These are phyloP conservation scores for Bombus soroeensis DNA, from an alignment of 1,140 invertebrate genomes.

Conservation along the genomic window DNA sequence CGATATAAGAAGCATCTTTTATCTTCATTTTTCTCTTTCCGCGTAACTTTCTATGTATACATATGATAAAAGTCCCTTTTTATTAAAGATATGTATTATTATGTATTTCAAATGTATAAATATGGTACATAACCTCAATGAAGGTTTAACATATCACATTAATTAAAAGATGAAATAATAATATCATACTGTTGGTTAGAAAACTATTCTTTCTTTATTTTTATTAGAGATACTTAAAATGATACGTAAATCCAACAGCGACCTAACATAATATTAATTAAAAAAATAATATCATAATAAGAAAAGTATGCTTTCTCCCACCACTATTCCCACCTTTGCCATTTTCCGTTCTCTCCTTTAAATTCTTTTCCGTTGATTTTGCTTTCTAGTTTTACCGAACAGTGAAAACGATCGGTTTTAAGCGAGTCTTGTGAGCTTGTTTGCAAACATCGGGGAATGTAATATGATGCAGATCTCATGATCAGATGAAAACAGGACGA, in stretches of 20 bases:
- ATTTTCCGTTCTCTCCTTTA: neutral
- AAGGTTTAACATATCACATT: neutral
- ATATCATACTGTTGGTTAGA: neutral
- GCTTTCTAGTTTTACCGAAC: neutral
- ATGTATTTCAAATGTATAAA: no score
- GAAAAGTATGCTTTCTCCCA: neutral
- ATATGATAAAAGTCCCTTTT: neutral
- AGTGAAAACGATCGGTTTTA: neutral
- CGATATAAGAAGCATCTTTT: neutral
- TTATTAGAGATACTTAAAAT: neutral
- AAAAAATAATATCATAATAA: neutral
- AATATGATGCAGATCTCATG: neutral
- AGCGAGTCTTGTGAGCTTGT: neutral
- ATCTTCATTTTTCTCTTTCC: neutral
- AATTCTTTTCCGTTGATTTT: neutral
- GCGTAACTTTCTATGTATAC: neutral
- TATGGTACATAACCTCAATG: no score
- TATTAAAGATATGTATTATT: neutral
- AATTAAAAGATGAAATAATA: neutral
- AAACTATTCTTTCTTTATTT: neutral
- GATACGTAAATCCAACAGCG: neutral
- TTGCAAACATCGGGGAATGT: neutral
- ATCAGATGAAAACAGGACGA: constrained; percentile 11
- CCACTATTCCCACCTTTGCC: neutral
- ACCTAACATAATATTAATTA: neutral